These are phyloP conservation scores for Scolopax mira DNA, from an alignment of 2,113 vertebrate species.

Conservation along the genomic window DNA sequence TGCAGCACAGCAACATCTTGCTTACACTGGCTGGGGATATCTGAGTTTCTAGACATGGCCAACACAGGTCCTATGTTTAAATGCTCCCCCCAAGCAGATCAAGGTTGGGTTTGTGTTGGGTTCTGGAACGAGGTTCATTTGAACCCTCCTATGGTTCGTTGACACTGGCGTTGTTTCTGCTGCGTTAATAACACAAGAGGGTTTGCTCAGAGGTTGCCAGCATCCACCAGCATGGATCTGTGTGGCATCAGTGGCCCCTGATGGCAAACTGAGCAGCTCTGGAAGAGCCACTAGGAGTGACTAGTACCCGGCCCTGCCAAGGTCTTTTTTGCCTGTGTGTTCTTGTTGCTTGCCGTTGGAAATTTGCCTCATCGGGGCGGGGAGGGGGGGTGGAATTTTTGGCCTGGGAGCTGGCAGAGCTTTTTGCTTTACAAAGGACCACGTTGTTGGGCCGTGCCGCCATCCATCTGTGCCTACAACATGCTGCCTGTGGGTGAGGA, in stretches of 20 bases:
- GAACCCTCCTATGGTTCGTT: neutral
- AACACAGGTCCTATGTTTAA: neutral
- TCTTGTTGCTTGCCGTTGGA: neutral
- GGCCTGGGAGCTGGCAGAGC: neutral
- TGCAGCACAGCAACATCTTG: neutral
- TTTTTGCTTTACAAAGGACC: constrained; percentile 10
- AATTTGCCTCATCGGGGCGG: too few relatives aligned
- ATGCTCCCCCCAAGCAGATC: neutral
- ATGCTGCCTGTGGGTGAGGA: neutral
- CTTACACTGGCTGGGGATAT: neutral
- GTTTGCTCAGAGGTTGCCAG: neutral
- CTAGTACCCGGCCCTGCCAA: neutral
- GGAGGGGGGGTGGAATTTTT: neutral
- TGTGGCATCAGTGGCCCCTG: neutral
- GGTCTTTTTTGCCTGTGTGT: neutral
- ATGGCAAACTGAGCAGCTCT: neutral
- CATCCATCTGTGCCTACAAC: constrained; percentile 43
- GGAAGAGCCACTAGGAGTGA: neutral
- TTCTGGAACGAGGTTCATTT: neutral
- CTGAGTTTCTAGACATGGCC: neutral
- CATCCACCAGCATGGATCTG: neutral
- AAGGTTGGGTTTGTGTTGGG: neutral
- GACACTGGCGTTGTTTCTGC: neutral
- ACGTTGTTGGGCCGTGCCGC: neutral
- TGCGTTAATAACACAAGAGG: neutral